Evolutionary conservation across 2,888 invertebrate genomes (phyloP).

Genomic region (Campoplex capitator): DNA sequence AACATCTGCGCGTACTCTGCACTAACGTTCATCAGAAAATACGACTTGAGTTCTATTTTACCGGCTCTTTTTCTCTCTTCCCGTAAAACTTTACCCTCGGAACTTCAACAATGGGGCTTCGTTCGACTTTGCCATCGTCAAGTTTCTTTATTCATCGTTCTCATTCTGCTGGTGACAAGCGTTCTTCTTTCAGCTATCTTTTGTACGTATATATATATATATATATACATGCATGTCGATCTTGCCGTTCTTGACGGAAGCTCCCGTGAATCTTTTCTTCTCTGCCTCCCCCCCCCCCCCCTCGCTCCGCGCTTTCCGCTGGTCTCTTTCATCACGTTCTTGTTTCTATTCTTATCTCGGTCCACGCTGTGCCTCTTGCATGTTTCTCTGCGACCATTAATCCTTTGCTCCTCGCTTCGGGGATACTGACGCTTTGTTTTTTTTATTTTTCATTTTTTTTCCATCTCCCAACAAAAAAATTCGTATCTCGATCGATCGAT

Average conservation of each 20-base stretch:
- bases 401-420: conserved; percentile 37
- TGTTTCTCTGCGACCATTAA: conserved; percentile 43
- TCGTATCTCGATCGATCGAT: conserved; percentile 51
- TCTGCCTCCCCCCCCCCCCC: neutral
- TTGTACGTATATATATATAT: neutral
- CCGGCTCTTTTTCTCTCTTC: conserved; percentile 11
- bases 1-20: neutral
- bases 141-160: conserved; percentile 57
- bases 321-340: conserved; percentile 7
- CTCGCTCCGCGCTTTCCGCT: neutral
- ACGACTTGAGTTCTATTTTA: conserved; percentile 15
- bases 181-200: conserved; percentile 15
- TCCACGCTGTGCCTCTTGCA: conserved; percentile 34
- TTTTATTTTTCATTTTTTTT: conserved; percentile 5
- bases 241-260: conserved; percentile 40
- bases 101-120: conserved; percentile 53
- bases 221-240: neutral
- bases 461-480: neutral
- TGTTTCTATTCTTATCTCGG: neutral
- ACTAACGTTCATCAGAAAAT: neutral
- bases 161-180: conserved; percentile 41
- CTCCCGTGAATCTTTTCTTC: conserved; percentile 40
- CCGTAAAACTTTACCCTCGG: conserved; percentile 49
- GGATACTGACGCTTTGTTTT: neutral
- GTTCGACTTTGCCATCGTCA: conserved; percentile 39